phyloP scores from a whole-genome alignment of 1,140 invertebrate genomes.

The Pteromalus puparum region DNA sequence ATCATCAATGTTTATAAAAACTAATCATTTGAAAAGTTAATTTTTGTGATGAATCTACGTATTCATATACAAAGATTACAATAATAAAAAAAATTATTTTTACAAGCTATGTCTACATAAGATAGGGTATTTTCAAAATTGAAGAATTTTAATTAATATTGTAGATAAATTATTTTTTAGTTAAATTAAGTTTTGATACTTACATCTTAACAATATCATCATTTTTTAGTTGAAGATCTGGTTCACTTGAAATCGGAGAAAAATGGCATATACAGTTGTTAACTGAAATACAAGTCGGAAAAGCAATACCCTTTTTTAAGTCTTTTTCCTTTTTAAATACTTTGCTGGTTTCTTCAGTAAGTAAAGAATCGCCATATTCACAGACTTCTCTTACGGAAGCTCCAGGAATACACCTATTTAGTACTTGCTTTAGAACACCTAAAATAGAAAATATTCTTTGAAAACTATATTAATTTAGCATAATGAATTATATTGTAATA shows the following conservation, averaged over 20 bases:
- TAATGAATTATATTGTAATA: not conserved
- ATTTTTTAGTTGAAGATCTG: conserved; percentile 90
- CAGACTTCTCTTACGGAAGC: conserved; percentile 94
- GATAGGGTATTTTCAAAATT: too few relatives aligned
- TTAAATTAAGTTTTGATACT: conserved; percentile 68
- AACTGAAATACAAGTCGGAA: conserved; percentile 98
- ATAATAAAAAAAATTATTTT: too few relatives aligned
- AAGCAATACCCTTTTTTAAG: conserved; percentile 98
- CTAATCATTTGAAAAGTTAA: too few relatives aligned
- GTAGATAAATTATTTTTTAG: too few relatives aligned
- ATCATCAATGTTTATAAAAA: too few relatives aligned
- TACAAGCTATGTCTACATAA: too few relatives aligned
- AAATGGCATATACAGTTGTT: conserved; percentile 99
- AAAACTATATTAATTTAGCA: not conserved
- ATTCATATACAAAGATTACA: too few relatives aligned
- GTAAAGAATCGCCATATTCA: conserved; percentile 91
- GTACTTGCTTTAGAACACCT: conserved; percentile 93
- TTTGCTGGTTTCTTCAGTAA: conserved; percentile 95
- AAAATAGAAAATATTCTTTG: conserved; percentile 54
- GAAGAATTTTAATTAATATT: too few relatives aligned
- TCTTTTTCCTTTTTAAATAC: conserved; percentile 99
- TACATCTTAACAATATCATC: conserved; percentile 99
- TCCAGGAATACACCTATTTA: conserved; percentile 91
- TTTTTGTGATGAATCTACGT: too few relatives aligned
- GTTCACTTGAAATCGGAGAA: conserved; percentile 95